phyloP scores from a whole-genome alignment of 2,797 vertebrate genomes.

The Lindbergichthys nudifrons region DNA sequence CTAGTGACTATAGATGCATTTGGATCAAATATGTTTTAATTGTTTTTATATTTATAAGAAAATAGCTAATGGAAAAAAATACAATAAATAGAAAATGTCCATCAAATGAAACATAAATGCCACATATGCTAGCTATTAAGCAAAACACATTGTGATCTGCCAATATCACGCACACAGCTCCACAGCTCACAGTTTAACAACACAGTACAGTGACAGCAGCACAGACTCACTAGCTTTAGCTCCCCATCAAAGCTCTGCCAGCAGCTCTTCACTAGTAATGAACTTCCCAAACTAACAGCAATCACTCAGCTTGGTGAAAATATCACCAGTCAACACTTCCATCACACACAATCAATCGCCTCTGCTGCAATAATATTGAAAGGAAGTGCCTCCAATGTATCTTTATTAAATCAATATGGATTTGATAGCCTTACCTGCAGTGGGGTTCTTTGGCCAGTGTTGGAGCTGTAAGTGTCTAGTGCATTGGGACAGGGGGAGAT shows the following conservation, averaged over 20 bases:
- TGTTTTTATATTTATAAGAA: not conserved
- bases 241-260: slow-evolving; percentile 25
- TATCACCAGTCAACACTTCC: slow-evolving; percentile 63
- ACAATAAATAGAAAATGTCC: slow-evolving; percentile 26
- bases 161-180: slow-evolving; percentile 13
- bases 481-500: slow-evolving; percentile 79
- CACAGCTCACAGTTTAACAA: slow-evolving; percentile 24
- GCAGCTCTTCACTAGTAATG: slow-evolving; percentile 48
- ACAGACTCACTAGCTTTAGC: slow-evolving; percentile 18
- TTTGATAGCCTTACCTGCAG: slow-evolving; percentile 84
- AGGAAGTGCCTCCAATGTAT: slow-evolving; percentile 73
- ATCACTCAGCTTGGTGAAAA: slow-evolving; percentile 48
- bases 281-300: slow-evolving; percentile 62
- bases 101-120: slow-evolving; percentile 78
- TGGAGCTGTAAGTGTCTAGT: slow-evolving; percentile 80
- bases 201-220: slow-evolving; percentile 3
- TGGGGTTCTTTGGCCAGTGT: slow-evolving; percentile 70
- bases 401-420: slow-evolving; percentile 79
- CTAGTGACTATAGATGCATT: not conserved
- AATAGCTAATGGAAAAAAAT: not conserved
- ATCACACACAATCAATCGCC: slow-evolving; percentile 55
- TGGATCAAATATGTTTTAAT: not conserved
- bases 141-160: slow-evolving; percentile 81
- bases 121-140: slow-evolving; percentile 44
- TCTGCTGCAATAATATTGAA: slow-evolving; percentile 69